Conservation (phyloP, 2,797 vertebrate genomes). For the Clarias fuscus region DNA sequence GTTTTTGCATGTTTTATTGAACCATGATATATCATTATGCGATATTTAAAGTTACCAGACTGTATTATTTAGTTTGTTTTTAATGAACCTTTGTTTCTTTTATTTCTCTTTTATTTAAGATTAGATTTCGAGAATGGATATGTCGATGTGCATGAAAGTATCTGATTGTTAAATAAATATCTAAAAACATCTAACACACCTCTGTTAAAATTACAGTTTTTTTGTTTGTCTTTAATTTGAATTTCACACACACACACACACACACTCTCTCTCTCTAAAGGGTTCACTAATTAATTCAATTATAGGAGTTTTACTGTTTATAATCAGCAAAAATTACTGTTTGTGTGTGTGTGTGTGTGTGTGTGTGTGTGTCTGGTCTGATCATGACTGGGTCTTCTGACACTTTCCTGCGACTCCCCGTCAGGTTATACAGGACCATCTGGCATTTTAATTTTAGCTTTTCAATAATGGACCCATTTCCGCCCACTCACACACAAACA, state of each 20-base stretch:
- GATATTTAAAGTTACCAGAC: not conserved
- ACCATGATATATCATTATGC: not conserved
- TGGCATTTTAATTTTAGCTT: not conserved
- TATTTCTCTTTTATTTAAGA: not conserved
- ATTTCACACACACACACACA: not conserved
- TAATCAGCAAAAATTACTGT: not conserved
- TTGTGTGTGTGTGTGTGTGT: not conserved
- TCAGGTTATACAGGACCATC: slow-evolving; percentile 2
- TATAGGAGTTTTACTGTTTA: not conserved
- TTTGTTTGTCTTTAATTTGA: not conserved
- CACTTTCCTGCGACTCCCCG: not conserved
- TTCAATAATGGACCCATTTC: not conserved
- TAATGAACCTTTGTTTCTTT: not conserved
- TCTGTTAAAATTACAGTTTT: not conserved
- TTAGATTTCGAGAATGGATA: not conserved
- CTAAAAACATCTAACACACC: not conserved
- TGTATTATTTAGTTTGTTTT: not conserved
- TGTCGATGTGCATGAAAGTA: not conserved
- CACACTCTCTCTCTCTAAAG: not conserved
- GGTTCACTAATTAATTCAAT: not conserved
- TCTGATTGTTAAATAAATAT: not conserved
- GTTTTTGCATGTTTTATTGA: not conserved
- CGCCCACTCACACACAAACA: not conserved
- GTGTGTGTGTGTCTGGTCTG: not conserved
- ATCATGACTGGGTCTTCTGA: not conserved